phyloP scores from a whole-genome alignment of 2,797 vertebrate genomes.

The Coracias cyanogaster region DNA sequence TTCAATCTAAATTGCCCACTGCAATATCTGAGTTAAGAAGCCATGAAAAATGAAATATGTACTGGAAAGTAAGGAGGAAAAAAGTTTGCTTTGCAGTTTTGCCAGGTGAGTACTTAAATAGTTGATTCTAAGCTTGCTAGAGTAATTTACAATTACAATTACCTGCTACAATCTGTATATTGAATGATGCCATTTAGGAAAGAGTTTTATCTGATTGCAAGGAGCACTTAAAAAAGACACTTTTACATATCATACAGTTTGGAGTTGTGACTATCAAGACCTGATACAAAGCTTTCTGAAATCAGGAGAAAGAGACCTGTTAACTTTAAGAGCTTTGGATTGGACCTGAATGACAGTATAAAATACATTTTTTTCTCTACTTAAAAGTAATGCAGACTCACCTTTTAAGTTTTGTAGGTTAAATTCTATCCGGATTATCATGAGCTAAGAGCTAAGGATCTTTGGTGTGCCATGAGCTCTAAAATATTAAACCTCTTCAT shows the following conservation, averaged over 20 bases:
- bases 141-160: slow-evolving; percentile 74
- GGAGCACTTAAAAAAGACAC: slow-evolving; percentile 60
- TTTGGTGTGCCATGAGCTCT: not conserved
- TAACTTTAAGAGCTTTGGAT: slow-evolving; percentile 28
- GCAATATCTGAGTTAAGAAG: slow-evolving; percentile 50
- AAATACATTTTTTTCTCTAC: slow-evolving; percentile 20
- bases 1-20: slow-evolving; percentile 58
- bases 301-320: not conserved
- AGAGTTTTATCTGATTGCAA: slow-evolving; percentile 69
- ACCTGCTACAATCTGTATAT: slow-evolving; percentile 61
- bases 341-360: slow-evolving; percentile 13
- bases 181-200: slow-evolving; percentile 67
- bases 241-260: slow-evolving; percentile 44
- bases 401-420: slow-evolving; percentile 57
- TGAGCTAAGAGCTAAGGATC: slow-evolving; percentile 46
- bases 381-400: slow-evolving; percentile 23
- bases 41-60: slow-evolving; percentile 39
- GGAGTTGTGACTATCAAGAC: slow-evolving; percentile 41
- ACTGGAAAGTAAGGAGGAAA: not conserved
- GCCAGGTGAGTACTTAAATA: slow-evolving; percentile 40
- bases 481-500: slow-evolving; percentile 28
- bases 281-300: slow-evolving; percentile 50
- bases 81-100: slow-evolving; percentile 19
- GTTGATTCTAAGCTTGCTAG: slow-evolving; percentile 40
- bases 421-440: slow-evolving; percentile 55